Evolutionary conservation across 2,113 vertebrate genomes (phyloP), one percentile per base, ranked within the genome.

Genomic region (Seriola rivoliana): DNA sequence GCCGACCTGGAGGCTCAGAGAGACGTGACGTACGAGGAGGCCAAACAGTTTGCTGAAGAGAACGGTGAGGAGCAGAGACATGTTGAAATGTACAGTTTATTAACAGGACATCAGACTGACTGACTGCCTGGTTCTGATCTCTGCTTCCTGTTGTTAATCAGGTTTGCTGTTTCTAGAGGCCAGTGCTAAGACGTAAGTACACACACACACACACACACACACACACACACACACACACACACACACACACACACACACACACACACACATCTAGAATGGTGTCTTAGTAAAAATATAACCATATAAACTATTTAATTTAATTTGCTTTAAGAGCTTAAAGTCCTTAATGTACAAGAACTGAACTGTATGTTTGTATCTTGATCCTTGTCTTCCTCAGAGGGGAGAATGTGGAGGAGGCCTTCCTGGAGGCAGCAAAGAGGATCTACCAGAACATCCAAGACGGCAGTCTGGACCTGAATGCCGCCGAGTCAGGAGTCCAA

Each of bases 361-460:
- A 42, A 11, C 40, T 11, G 40, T 42, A 8, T 42, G 40, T 42
- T 42, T 2, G 40, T 42, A 8, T 42, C 40, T 8, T 62, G 23
- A 2, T n/a, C 10, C 13, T 9, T n/a, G n/a, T 75, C 23, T 23
- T 80, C 97, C 95, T 55, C 71, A 93, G 92, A 32, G 98, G 98
- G 4, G 98, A 99, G 93, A 99, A 99, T 0, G 98, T 99, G 44
- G 98, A 99, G 92, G 98, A 99, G 32, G 98, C 98, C 0, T 99
- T 99, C 92, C 95, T 99, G 88, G 98, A 99, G 92, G 98, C 98
- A 3, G 98, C 98, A 29, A 99, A 99, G 96, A 98, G 98, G 80
- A 99, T 99, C 92, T 99, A 99, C 93, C 98, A 99, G 95, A 99
- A 99, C 86, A 99, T 99, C 93, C 98, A 99, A 88, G 98, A 99